Conservation (phyloP, 2,113 vertebrate genomes). For the Anoura caudifer region DNA sequence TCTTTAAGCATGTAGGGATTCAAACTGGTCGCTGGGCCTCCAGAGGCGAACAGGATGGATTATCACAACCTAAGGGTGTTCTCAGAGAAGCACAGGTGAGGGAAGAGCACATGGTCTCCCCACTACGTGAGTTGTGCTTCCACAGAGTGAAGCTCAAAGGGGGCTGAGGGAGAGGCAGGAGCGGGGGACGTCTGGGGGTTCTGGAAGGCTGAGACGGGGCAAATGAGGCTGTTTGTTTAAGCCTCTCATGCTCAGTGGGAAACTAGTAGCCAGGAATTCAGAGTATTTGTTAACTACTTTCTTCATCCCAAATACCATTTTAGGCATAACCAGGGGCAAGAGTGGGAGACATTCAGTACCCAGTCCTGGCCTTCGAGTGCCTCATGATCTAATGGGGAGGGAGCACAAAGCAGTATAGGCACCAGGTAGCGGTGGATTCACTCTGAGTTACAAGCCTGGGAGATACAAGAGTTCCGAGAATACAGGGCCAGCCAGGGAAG, state of each 20-base stretch:
- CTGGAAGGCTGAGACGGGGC: neutral
- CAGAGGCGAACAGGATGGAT: neutral
- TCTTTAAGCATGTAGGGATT: neutral
- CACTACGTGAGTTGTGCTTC: neutral
- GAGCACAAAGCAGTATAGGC: neutral
- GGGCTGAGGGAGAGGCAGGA: neutral
- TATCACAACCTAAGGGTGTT: neutral
- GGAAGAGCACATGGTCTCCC: accelerated
- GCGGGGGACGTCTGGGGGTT: accelerated
- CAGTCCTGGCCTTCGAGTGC: neutral
- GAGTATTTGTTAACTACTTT: neutral
- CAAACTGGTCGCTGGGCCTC: neutral
- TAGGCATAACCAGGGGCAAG: neutral
- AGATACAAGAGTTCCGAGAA: neutral
- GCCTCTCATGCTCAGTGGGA: neutral
- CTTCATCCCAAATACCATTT: neutral
- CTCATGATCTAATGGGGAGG: neutral
- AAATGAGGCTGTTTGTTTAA: neutral
- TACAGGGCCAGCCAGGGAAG: neutral
- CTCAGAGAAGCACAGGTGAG: neutral
- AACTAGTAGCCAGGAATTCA: neutral
- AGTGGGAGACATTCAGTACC: neutral
- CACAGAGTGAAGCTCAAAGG: neutral
- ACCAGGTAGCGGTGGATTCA: neutral
- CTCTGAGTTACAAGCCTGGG: neutral